Base-by-base conservation (phyloP, 2,888 invertebrate genomes). In the Chrysolina oricalcia region DNA sequence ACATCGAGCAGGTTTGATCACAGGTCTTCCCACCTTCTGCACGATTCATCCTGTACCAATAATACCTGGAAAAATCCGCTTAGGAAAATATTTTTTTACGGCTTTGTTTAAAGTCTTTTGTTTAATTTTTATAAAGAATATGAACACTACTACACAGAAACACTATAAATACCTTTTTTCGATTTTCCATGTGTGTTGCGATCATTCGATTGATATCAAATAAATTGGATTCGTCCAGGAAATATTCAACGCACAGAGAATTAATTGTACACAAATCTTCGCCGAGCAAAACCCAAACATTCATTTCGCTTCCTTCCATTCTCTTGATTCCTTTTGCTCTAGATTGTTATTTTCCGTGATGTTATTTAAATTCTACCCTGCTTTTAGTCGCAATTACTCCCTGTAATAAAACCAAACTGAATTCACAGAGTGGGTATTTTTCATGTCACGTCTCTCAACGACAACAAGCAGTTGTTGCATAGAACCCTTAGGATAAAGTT, bases 361-460 rank as follows among this genome's bases (percentile, higher is more conserved):
- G 67, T 69, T 43, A 78, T 71, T 73, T 72, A 74, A 76, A 77
- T 77, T 66, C 77, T 56, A 23, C 63, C 68, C 67, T 27, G 72
- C 46, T 56, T 48, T 68, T 23, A 53, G 40, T 84, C 80, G 83
- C 84, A 86, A 86, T 86, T 87, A 85, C 83, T 83, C 82, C 81
- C 76, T 73, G 81, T 80, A 85, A 86, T 85, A 85, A 86, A 85
- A 85, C 82, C 80, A 80, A 81, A 78, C 78, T 70, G 78, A 78
- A 78, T 81, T 78, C 77, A 76, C 73, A 73, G 72, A 67, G 71
- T 67, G 63, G 70, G 65, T 73, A 80, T 78, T 80, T 80, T 78
- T 81, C 79, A 72, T 72, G 78, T 80, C 78, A 78, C 77, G 79
- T 79, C 70, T 50, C 65, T 72, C 67, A 77, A 74, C 74, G 76